Evolutionary conservation across 2,113 vertebrate genomes (phyloP).

Genomic region (Microcebus griseorufus): DNA sequence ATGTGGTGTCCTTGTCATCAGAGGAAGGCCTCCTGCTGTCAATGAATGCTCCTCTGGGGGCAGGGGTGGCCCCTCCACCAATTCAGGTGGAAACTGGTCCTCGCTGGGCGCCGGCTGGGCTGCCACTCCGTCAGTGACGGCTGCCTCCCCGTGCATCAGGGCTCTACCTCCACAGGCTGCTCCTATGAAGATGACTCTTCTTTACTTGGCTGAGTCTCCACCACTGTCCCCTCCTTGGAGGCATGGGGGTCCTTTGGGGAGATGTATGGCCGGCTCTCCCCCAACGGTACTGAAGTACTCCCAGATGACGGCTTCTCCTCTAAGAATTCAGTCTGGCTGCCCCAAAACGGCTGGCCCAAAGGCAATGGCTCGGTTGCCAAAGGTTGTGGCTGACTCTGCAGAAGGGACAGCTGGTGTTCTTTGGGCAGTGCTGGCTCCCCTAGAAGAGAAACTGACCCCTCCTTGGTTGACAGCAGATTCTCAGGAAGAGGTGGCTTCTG

Average conservation of each 20-base stretch:
- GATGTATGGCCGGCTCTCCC: neutral
- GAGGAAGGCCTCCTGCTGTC: neutral
- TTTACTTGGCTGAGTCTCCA: fast-evolving
- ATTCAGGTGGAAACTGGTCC: neutral
- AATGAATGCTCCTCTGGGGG: neutral
- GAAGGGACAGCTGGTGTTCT: neutral
- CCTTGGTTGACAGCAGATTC: neutral
- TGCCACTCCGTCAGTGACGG: neutral
- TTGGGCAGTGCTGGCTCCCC: fast-evolving
- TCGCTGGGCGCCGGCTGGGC: neutral
- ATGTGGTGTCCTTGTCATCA: fast-evolving
- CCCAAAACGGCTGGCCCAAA: fast-evolving
- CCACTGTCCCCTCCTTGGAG: fast-evolving
- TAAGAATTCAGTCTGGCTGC: fast-evolving
- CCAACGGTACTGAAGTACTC: fast-evolving
- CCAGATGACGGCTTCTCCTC: neutral
- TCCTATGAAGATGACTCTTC: fast-evolving
- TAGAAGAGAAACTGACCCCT: neutral
- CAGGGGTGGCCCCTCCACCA: neutral
- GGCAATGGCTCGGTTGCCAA: too few species aligned
- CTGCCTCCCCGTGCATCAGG: neutral
- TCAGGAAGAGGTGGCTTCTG: neutral
- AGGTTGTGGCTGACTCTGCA: neutral
- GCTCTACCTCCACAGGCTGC: neutral
- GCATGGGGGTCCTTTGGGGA: neutral